Evolutionary conservation across 2,888 invertebrate genomes (phyloP).

Genomic region (Eilema sororculum): DNA sequence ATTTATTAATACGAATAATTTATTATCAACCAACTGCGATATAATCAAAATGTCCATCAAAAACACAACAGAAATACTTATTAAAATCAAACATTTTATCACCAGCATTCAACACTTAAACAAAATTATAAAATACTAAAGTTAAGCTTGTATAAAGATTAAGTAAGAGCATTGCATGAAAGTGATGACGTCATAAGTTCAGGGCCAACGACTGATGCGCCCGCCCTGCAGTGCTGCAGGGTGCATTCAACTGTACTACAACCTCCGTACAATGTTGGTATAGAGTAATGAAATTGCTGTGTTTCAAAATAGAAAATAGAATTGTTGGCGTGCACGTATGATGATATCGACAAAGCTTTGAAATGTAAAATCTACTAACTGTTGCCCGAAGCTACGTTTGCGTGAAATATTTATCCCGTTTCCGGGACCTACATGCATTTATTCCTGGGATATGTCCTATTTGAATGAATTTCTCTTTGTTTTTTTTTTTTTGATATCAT

Average conservation of each 20-base stretch:
- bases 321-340: conserved; percentile 5
- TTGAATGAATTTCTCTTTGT: no score
- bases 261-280: conserved; percentile 23
- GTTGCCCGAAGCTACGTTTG: neutral
- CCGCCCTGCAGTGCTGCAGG: conserved; percentile 39
- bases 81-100: conserved; percentile 15
- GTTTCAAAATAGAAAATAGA: conserved; percentile 10
- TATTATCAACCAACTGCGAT: neutral
- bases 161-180: conserved; percentile 46
- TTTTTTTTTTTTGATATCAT: no score
- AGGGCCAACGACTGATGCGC: conserved; percentile 67
- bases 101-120: conserved; percentile 14
- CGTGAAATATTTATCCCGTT: neutral
- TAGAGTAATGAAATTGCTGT: conserved; percentile 7
- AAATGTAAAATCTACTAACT: neutral
- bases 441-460: neutral
- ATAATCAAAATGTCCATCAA: neutral
- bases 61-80: conserved; percentile 8
- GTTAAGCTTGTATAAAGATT: conserved; percentile 47
- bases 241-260: conserved; percentile 69
- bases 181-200: conserved; percentile 56
- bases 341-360: neutral
- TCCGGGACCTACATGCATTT: neutral
- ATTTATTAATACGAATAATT: no score
- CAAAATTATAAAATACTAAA: conserved; percentile 33